A percentile compares a stretch with the other conserved stretches of the same genome.
These are phyloP conservation scores for Dreissena polymorpha DNA, from an alignment of 1,140 invertebrate genomes.

Conservation along the genomic window DNA sequence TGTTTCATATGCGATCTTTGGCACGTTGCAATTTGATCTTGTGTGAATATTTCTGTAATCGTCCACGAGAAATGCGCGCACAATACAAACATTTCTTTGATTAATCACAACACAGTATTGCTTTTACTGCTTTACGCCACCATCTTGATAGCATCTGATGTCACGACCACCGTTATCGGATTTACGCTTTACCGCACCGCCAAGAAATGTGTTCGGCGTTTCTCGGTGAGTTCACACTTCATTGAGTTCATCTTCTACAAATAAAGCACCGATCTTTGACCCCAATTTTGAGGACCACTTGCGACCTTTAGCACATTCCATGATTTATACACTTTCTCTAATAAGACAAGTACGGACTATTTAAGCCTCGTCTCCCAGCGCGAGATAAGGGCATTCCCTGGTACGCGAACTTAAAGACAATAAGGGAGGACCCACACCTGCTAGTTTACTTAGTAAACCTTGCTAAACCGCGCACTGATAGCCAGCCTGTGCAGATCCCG, in stretches of 20 bases:
- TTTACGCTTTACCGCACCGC: neutral
- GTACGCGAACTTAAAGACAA: neutral
- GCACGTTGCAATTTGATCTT: no score
- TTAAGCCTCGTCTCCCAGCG: neutral
- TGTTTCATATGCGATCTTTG: no score
- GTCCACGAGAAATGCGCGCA: no score
- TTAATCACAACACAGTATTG: neutral
- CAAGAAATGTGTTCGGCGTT: no score
- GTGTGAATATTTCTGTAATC: no score
- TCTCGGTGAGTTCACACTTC: no score
- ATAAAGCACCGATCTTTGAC: neutral
- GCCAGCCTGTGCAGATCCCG: neutral
- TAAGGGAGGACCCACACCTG: neutral
- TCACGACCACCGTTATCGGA: neutral
- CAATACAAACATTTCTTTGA: no score
- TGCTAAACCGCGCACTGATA: neutral
- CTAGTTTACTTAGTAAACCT: neutral
- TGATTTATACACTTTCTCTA: neutral
- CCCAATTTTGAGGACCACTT: neutral
- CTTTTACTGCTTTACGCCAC: neutral
- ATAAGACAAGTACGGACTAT: neutral
- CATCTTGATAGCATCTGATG: neutral
- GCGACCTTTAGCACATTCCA: neutral
- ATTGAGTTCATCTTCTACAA: neutral
- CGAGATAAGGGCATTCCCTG: neutral